Evolutionary conservation across 2,888 invertebrate genomes (phyloP).

Genomic region (Falcaria lacertinaria): DNA sequence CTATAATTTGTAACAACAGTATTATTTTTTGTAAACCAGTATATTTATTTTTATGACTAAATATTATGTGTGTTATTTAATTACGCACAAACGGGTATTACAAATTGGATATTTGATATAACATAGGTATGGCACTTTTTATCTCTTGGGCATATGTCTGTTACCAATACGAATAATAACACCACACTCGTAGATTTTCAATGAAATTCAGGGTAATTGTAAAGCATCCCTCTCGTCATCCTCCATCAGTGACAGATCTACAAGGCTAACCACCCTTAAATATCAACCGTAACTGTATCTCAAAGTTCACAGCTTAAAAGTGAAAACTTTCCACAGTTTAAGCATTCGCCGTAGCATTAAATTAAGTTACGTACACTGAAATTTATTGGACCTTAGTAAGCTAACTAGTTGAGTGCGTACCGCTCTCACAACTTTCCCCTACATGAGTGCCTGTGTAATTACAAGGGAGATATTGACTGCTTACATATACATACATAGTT

Average conservation of each 20-base stretch:
- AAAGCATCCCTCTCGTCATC: neutral
- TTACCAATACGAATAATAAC: too few relatives aligned
- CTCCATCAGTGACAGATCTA: too few relatives aligned
- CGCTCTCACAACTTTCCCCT: constrained; percentile 1
- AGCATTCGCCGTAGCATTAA: constrained; percentile 24
- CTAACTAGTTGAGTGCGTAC: constrained; percentile 29
- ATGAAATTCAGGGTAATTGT: neutral
- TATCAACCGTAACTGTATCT: constrained; percentile 1
- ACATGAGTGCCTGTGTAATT: constrained; percentile 7
- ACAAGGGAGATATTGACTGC: constrained; percentile 3
- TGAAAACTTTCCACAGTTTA: constrained; percentile 29
- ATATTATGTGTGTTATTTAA: too few relatives aligned
- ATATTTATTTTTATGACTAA: too few relatives aligned
- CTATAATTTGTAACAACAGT: too few relatives aligned
- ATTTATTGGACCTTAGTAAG: constrained; percentile 33
- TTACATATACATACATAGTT: neutral
- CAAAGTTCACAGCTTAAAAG: constrained; percentile 12
- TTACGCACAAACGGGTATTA: too few relatives aligned
- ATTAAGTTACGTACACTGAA: constrained; percentile 38
- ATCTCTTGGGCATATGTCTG: too few relatives aligned
- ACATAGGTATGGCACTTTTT: too few relatives aligned
- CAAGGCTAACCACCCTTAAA: neutral
- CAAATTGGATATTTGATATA: too few relatives aligned
- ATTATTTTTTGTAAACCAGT: too few relatives aligned
- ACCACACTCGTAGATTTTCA: too few relatives aligned